Evolutionary conservation across 1,140 invertebrate species (phyloP).

Genomic region (Psix sp.): DNA sequence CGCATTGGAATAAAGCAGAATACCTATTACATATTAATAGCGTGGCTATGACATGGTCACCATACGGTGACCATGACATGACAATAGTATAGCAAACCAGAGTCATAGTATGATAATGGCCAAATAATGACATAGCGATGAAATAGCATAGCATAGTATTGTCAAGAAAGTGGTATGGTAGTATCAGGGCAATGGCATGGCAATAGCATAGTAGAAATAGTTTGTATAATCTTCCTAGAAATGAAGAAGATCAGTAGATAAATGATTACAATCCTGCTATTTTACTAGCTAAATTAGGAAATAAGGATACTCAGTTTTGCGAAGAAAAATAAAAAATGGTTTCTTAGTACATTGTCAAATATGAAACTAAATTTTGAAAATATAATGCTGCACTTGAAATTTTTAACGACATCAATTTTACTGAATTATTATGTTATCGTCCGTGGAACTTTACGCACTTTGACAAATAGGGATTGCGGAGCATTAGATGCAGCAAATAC

Average conservation of each 20-base stretch:
- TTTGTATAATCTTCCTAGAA: conserved; percentile 58
- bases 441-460: conserved; percentile 48
- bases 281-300: conserved; percentile 52
- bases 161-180: too few relatives aligned
- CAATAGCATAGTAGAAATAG: conserved; percentile 49
- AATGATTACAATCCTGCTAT: conserved; percentile 64
- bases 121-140: too few relatives aligned
- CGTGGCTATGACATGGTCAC: too few relatives aligned
- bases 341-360: conserved; percentile 48
- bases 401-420: conserved; percentile 16
- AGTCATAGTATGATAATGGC: too few relatives aligned
- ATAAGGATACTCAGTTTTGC: conserved; percentile 63
- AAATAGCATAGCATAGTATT: too few relatives aligned
- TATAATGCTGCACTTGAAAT: not conserved
- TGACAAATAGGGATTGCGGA: conserved; percentile 6
- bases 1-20: too few relatives aligned
- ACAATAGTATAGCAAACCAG: too few relatives aligned
- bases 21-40: too few relatives aligned
- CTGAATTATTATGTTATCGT: conserved; percentile 7
- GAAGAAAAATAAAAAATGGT: conserved; percentile 55
- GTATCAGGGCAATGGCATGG: too few relatives aligned
- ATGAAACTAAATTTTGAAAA: conserved; percentile 23
- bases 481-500: not conserved
- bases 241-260: conserved; percentile 32
- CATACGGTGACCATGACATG: too few relatives aligned